Conservation (phyloP, 2,113 vertebrate genomes). For the Motacilla alba region DNA sequence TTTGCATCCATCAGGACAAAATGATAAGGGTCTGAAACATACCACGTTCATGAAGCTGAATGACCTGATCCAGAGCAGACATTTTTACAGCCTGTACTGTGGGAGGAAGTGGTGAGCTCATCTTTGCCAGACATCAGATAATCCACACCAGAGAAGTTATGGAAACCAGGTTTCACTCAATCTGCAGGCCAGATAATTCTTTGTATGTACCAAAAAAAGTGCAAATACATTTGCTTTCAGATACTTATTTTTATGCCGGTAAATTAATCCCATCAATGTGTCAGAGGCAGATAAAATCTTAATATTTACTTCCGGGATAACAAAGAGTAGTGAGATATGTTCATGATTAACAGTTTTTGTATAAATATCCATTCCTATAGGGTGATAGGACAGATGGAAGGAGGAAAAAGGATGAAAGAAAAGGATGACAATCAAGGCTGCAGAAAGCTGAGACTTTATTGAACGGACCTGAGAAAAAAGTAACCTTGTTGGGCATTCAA, state of each 20-base stretch:
- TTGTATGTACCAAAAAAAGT: background rate
- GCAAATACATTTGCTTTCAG: background rate
- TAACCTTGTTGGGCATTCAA: background rate
- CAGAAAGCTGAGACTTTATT: background rate
- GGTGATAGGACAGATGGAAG: background rate
- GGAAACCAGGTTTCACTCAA: background rate
- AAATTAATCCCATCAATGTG: background rate
- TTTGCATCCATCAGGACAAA: background rate
- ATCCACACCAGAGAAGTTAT: background rate
- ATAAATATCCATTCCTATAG: background rate
- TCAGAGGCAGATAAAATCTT: background rate
- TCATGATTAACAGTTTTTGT: background rate
- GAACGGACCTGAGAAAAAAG: background rate
- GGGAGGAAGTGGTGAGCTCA: background rate
- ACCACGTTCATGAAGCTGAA: background rate
- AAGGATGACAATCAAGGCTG: background rate
- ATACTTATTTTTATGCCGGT: background rate
- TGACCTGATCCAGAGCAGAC: background rate
- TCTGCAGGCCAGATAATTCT: background rate
- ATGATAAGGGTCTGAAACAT: background rate
- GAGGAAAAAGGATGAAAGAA: background rate
- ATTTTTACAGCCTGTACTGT: background rate
- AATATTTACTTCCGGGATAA: background rate
- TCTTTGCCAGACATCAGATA: background rate
- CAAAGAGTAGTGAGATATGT: background rate